phyloP scores from a whole-genome alignment of 2,888 invertebrate genomes.

The Diogma glabrata region DNA sequence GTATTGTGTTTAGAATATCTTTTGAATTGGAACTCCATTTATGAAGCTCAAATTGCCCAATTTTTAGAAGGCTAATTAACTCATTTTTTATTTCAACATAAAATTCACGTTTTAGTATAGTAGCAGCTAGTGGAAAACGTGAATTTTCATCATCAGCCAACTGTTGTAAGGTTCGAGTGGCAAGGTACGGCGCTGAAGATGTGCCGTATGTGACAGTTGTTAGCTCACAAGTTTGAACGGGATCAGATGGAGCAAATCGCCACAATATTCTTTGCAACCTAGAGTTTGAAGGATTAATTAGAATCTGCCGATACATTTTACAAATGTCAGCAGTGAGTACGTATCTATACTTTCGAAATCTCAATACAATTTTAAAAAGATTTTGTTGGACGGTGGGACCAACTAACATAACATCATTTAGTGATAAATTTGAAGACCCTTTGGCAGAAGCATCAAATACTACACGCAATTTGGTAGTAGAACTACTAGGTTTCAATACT shows the following conservation, averaged over 20 bases:
- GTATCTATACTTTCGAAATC: background rate
- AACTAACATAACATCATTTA: background rate
- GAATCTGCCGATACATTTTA: background rate
- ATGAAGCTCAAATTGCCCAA: too few relatives aligned
- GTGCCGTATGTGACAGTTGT: too few relatives aligned
- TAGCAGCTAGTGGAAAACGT: too few relatives aligned
- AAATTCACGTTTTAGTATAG: too few relatives aligned
- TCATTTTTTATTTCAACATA: too few relatives aligned
- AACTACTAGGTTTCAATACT: background rate
- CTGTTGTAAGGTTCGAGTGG: too few relatives aligned
- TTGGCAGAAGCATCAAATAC: background rate
- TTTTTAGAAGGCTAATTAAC: too few relatives aligned
- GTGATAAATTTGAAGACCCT: background rate
- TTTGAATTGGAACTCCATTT: too few relatives aligned
- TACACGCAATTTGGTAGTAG: background rate
- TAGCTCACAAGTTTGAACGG: too few relatives aligned
- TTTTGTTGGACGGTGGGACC: background rate
- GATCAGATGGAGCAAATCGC: background rate
- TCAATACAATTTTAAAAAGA: background rate
- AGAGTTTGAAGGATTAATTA: background rate
- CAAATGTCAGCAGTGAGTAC: background rate
- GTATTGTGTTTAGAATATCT: too few relatives aligned
- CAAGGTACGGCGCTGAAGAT: too few relatives aligned
- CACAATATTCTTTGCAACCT: background rate
- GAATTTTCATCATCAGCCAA: too few relatives aligned